Percentiles rank a stretch among this genome's conserved stretches.
Evolutionary conservation across 2,797 vertebrate species (phyloP).

Genomic region (Coluber constrictor): DNA sequence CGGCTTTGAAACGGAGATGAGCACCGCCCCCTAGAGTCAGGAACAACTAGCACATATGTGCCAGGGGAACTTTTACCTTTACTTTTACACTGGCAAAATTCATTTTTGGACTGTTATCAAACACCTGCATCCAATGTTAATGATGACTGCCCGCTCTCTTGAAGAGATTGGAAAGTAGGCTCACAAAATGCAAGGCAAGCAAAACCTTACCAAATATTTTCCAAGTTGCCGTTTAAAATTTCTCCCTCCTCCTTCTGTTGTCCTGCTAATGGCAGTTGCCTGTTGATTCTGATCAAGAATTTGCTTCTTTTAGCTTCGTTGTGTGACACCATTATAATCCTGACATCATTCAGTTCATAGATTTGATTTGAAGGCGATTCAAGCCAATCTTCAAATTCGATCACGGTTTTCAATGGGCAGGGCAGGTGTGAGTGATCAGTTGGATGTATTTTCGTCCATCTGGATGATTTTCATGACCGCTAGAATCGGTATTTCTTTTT

Average conservation of each 20-base stretch:
- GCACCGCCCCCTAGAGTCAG: too few species aligned
- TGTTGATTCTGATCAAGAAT: not conserved
- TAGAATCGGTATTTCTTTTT: not conserved
- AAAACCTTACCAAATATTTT: conserved; percentile 13
- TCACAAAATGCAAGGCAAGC: not conserved
- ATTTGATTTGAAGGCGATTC: not conserved
- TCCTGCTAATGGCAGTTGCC: conserved; percentile 50
- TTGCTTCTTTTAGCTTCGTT: not conserved
- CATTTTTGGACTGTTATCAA: fast-evolving
- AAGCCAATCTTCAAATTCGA: not conserved
- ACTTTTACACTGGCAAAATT: not conserved
- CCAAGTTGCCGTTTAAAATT: not conserved
- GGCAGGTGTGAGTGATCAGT: not conserved
- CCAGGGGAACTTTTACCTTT: too few species aligned
- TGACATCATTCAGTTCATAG: not conserved
- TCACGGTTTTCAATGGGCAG: not conserved
- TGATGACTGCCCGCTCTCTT: fast-evolving
- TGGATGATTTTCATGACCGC: not conserved
- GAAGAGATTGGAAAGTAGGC: conserved; percentile 1
- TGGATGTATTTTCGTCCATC: not conserved
- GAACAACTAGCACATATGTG: too few species aligned
- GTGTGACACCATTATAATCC: not conserved
- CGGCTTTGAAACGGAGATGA: too few species aligned
- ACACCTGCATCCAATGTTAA: fast-evolving
- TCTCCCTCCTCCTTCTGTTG: conserved; percentile 30